A percentile compares a stretch with the other conserved stretches of the same genome.
Conservation (phyloP, 2,113 vertebrate genomes). For the Alexandromys fortis region DNA sequence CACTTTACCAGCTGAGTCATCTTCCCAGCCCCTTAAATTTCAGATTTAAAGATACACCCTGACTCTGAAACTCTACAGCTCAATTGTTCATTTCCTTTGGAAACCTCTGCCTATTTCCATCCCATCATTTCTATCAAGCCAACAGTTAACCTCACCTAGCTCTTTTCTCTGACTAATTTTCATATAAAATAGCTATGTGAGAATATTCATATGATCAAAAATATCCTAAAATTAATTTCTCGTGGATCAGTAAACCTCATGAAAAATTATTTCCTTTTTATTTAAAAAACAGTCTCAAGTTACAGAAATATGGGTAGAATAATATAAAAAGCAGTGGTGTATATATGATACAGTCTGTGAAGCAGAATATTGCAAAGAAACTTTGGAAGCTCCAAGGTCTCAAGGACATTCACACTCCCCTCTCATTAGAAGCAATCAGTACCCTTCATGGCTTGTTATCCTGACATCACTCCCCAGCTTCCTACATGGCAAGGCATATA, state of each 20-base stretch:
- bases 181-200: background rate
- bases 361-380: background rate
- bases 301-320: background rate
- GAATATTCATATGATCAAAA: background rate
- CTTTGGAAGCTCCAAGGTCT: background rate
- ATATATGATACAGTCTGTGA: background rate
- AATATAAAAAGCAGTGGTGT: background rate
- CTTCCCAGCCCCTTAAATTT: background rate
- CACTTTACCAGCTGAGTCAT: background rate
- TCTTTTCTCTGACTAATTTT: background rate
- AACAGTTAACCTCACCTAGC: background rate
- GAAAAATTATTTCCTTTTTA: background rate
- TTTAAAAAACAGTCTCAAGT: background rate
- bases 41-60: background rate
- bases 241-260: background rate
- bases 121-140: background rate
- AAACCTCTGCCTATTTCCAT: background rate
- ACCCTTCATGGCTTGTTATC: background rate
- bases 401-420: background rate
- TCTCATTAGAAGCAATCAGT: background rate
- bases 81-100: background rate
- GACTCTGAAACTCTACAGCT: background rate
- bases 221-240: background rate
- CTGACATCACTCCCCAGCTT: background rate
- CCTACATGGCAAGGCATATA: background rate